Evolutionary conservation across 2,888 invertebrate species (phyloP).

Genomic region (Morinoia aosen): DNA sequence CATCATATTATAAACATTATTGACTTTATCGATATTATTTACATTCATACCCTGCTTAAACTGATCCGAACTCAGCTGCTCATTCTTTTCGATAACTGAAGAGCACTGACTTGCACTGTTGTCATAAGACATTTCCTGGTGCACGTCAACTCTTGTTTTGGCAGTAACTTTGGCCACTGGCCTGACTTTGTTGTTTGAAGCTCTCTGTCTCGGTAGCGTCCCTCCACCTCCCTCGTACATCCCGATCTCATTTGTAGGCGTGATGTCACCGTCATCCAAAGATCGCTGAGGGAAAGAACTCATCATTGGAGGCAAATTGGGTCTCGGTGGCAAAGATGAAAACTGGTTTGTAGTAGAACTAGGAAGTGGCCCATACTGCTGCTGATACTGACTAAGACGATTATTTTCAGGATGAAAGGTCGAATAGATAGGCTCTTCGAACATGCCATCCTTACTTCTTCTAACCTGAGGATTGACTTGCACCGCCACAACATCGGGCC

Average conservation of each 20-base stretch:
- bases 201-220: constrained; percentile 86
- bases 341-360: not conserved
- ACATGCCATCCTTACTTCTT: constrained; percentile 55
- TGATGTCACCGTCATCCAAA: constrained; percentile 88
- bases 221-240: constrained; percentile 80
- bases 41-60: constrained; percentile 40
- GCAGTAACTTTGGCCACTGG: constrained; percentile 82
- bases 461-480: constrained; percentile 69
- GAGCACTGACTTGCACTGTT: not conserved
- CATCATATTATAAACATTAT: constrained; percentile 47
- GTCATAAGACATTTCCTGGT: constrained; percentile 57
- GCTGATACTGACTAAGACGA: constrained; percentile 58
- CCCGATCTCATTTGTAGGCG: constrained; percentile 83
- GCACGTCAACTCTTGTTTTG: constrained; percentile 69
- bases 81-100: constrained; percentile 52
- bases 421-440: constrained; percentile 66
- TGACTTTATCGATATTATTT: constrained; percentile 38
- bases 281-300: constrained; percentile 72
- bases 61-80: not conserved
- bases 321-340: constrained; percentile 72
- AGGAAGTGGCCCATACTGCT: constrained; percentile 39
- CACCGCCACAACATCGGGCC: constrained; percentile 72
- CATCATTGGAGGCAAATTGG: constrained; percentile 61
- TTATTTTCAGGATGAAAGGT: constrained; percentile 65
- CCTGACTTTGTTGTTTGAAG: constrained; percentile 78